Evolutionary conservation across 2,888 invertebrate genomes (phyloP).

Genomic region (Clistopyga incitator): DNA sequence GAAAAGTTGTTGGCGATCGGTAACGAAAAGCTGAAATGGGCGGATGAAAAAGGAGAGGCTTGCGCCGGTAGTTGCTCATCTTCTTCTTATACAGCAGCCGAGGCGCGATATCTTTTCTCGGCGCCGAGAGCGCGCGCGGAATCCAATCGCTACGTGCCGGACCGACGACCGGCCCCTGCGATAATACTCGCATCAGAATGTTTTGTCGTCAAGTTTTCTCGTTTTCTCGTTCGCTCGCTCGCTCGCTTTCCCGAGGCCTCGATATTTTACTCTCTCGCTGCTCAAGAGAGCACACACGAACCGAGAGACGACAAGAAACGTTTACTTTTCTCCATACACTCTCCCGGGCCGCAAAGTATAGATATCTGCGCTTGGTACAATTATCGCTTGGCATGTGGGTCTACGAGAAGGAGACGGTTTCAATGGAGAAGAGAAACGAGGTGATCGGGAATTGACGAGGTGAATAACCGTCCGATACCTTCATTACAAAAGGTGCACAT

Average conservation of each 20-base stretch:
- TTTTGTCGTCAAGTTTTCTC: slow-evolving; percentile 51
- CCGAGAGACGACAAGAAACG: slow-evolving; percentile 37
- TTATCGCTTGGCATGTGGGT: slow-evolving; percentile 27
- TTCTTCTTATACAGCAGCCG: slow-evolving; percentile 39
- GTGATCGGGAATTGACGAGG: not conserved
- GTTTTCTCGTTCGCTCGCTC: slow-evolving; percentile 22
- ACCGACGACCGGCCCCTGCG: slow-evolving; percentile 27
- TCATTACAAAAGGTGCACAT: not conserved
- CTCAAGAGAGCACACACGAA: slow-evolving; percentile 17
- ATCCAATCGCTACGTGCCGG: slow-evolving; percentile 53
- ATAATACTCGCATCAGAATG: slow-evolving; percentile 38
- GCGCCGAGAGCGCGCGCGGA: slow-evolving; percentile 35
- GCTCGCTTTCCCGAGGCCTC: slow-evolving; percentile 66
- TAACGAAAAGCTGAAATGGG: slow-evolving; percentile 66
- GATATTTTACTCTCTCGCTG: slow-evolving; percentile 64
- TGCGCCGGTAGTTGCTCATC: slow-evolving; percentile 44
- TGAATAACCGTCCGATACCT: not conserved
- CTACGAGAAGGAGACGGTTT: slow-evolving; percentile 12
- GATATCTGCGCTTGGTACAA: slow-evolving; percentile 17
- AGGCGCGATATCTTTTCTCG: slow-evolving; percentile 55
- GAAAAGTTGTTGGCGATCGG: slow-evolving; percentile 59
- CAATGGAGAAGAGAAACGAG: slow-evolving; percentile 1
- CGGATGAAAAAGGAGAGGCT: slow-evolving; percentile 46
- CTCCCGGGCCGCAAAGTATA: slow-evolving; percentile 42
- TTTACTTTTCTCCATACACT: slow-evolving; percentile 58